Evolutionary conservation across 2,888 invertebrate genomes (phyloP).

Genomic region (Luperina nickerlii): DNA sequence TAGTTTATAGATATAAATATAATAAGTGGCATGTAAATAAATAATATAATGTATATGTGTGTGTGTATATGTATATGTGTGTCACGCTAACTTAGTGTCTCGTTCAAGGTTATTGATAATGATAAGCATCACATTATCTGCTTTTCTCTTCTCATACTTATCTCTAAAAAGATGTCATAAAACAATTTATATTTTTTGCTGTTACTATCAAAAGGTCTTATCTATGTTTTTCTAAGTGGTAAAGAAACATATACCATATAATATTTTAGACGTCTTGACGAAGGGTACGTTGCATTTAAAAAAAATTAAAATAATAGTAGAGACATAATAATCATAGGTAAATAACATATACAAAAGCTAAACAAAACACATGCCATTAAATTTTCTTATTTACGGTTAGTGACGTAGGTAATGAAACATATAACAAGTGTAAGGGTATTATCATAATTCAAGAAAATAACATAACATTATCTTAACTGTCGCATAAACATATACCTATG

Average conservation of each 20-base stretch:
- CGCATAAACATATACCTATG: background rate
- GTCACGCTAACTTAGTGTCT: background rate
- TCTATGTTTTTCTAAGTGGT: background rate
- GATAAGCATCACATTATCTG: conserved; percentile 23
- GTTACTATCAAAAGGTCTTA: background rate
- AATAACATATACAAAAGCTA: background rate
- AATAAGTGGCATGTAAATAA: conserved; percentile 20
- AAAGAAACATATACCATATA: no score
- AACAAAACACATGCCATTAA: conserved; percentile 27
- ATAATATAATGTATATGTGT: conserved; percentile 8
- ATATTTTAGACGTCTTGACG: background rate
- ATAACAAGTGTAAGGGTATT: background rate
- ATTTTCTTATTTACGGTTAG: conserved; percentile 38
- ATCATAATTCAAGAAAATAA: conserved; percentile 37
- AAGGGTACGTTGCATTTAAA: background rate
- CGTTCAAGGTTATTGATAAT: conserved; percentile 30
- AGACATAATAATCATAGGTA: background rate
- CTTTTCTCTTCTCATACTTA: conserved; percentile 29
- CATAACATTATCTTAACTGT: conserved; percentile 17
- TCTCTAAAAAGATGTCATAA: conserved; percentile 27
- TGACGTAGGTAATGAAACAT: background rate
- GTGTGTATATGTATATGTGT: conserved; percentile 9
- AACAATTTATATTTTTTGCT: conserved; percentile 1
- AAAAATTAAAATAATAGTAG: no score
- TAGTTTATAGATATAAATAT: background rate